phyloP scores from a whole-genome alignment of 1,140 invertebrate genomes.

The Parapsyche elsis region DNA sequence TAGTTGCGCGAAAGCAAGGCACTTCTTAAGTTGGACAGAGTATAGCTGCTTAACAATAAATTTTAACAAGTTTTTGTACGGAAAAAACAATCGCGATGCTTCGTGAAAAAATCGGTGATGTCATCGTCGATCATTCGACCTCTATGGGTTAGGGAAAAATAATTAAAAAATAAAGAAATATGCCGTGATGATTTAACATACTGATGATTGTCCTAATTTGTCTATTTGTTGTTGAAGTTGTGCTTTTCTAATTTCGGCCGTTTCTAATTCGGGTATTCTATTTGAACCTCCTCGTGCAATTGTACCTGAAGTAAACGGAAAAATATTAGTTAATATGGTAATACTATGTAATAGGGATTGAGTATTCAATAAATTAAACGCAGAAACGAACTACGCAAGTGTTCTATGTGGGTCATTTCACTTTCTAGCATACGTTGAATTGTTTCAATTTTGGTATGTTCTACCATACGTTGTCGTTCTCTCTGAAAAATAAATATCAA shows the following conservation, averaged over 20 bases:
- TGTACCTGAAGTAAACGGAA: constrained; percentile 59
- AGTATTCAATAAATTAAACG: constrained; percentile 18
- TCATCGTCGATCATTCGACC: too few relatives aligned
- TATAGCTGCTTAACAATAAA: too few relatives aligned
- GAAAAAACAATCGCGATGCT: too few relatives aligned
- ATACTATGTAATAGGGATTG: not conserved
- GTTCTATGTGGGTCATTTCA: constrained; percentile 80
- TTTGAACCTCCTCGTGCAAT: constrained; percentile 63
- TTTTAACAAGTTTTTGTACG: too few relatives aligned
- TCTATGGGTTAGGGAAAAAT: too few relatives aligned
- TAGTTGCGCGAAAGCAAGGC: too few relatives aligned
- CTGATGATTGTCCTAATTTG: constrained; percentile 40
- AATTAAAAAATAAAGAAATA: not conserved
- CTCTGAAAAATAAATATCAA: constrained; percentile 68
- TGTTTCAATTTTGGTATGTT: constrained; percentile 79
- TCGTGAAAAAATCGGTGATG: too few relatives aligned
- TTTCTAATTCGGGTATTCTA: constrained; percentile 60
- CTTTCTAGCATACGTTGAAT: constrained; percentile 84
- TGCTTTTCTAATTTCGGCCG: constrained; percentile 60
- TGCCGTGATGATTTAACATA: constrained; percentile 13
- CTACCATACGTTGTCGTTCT: constrained; percentile 81
- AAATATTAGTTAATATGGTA: not conserved
- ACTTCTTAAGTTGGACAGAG: too few relatives aligned
- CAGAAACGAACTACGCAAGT: constrained; percentile 66
- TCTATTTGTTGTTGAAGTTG: constrained; percentile 63